phyloP scores from a whole-genome alignment of 1,140 invertebrate species.

The Drosophila tristis region DNA sequence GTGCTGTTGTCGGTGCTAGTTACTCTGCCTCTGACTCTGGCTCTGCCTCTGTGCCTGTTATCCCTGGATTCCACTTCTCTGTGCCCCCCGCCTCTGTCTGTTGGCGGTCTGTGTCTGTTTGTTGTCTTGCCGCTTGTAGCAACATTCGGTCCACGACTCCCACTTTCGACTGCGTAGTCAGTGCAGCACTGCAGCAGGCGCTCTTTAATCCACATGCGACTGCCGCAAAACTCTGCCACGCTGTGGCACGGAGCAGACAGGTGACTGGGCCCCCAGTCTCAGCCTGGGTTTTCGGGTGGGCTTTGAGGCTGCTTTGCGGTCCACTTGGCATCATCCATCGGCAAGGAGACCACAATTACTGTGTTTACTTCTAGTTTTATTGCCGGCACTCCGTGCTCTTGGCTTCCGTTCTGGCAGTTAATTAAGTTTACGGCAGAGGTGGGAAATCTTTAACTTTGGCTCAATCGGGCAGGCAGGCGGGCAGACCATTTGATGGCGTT shows the following conservation, averaged over 20 bases:
- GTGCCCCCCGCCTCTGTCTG: not conserved
- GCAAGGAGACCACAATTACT: conserved; percentile 42
- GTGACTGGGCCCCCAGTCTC: not conserved
- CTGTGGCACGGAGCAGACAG: conserved; percentile 13
- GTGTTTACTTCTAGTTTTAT: conserved; percentile 52
- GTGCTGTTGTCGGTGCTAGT: conserved; percentile 48
- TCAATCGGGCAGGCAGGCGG: not conserved
- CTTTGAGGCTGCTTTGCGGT: conserved; percentile 25
- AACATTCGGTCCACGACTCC: conserved; percentile 20
- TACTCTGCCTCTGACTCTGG: conserved; percentile 14
- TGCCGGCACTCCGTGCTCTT: conserved; percentile 5
- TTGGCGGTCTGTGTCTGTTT: conserved; percentile 22
- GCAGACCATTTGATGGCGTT: conserved; percentile 5
- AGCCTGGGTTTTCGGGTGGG: conserved; percentile 2
- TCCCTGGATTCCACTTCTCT: too few species aligned
- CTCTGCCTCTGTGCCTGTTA: conserved; percentile 1
- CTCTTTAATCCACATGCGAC: conserved; percentile 45
- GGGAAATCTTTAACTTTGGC: not conserved
- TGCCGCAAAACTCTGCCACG: conserved; percentile 4
- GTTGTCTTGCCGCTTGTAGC: conserved; percentile 31
- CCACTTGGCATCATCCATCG: conserved; percentile 35
- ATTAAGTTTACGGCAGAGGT: not conserved
- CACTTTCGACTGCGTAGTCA: conserved; percentile 4
- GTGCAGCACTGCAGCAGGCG: conserved; percentile 17
- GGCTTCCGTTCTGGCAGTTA: not conserved